phyloP scores from a whole-genome alignment of 2,113 vertebrate species.

The Danionella cerebrum region DNA sequence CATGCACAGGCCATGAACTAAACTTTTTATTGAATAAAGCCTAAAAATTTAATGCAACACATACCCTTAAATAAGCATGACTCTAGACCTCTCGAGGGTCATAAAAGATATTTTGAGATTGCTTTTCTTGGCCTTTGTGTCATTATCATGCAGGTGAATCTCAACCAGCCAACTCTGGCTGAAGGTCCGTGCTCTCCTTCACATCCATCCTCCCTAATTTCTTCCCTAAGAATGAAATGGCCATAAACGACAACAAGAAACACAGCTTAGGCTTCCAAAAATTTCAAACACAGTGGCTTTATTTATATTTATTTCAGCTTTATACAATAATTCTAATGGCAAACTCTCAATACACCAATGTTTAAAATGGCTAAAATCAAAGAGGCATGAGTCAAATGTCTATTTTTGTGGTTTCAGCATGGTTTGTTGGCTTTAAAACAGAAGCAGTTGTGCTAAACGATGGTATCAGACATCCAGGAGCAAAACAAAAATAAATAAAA shows the following conservation, averaged over 20 bases:
- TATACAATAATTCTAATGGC: constrained; percentile 83
- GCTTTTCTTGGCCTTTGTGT: no score
- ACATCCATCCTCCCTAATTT: no score
- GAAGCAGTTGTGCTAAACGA: constrained; percentile 36
- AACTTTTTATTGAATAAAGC: no score
- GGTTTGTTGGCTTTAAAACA: no score
- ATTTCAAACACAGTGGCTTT: constrained; percentile 84
- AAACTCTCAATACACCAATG: constrained; percentile 74
- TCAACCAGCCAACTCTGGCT: no score
- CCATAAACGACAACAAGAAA: constrained; percentile 37
- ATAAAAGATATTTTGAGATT: no score
- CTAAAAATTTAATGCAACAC: no score
- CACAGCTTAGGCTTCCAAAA: constrained; percentile 62
- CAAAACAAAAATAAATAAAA: constrained; percentile 43
- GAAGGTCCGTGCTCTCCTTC: no score
- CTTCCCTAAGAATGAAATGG: neutral
- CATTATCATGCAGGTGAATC: no score
- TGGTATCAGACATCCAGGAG: constrained; percentile 43
- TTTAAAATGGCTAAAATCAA: constrained; percentile 66
- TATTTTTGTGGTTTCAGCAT: constrained; percentile 53
- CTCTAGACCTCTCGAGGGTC: no score
- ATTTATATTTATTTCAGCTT: constrained; percentile 73
- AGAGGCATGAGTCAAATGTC: constrained; percentile 58
- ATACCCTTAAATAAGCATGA: no score
- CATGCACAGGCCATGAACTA: no score